Evolutionary conservation across 2,797 vertebrate species (phyloP).

Genomic region (Eulemur coronatus): DNA sequence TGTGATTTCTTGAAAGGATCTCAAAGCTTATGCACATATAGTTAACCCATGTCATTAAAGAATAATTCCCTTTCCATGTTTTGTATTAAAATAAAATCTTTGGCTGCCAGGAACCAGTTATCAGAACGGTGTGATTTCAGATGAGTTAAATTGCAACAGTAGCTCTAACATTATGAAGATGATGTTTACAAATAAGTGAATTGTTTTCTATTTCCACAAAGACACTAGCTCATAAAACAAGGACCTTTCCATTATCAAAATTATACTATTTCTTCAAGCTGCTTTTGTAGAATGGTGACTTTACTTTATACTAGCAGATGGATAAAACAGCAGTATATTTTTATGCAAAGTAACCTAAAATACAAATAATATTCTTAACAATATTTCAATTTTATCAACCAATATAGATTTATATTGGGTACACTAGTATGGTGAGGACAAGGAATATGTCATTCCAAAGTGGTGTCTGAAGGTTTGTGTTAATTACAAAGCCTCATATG

Average conservation of each 20-base stretch:
- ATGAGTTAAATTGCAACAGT: not conserved
- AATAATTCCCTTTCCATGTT: conserved; percentile 14
- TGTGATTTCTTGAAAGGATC: conserved; percentile 36
- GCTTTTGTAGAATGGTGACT: not conserved
- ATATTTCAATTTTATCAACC: not conserved
- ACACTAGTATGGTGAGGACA: not conserved
- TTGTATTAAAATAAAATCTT: conserved; percentile 17
- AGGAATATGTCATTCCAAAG: not conserved
- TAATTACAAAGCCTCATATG: not conserved
- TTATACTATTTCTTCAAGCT: conserved; percentile 35
- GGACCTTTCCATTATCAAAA: conserved; percentile 52
- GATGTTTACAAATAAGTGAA: conserved; percentile 38
- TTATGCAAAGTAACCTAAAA: conserved; percentile 24
- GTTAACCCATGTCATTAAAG: conserved; percentile 16
- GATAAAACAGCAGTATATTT: not conserved
- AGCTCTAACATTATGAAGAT: not conserved
- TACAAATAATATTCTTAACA: not conserved
- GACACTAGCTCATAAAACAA: conserved; percentile 8
- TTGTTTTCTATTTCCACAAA: conserved; percentile 26
- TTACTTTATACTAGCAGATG: not conserved
- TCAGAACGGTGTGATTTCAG: conserved; percentile 38
- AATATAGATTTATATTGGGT: not conserved
- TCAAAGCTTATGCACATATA: conserved; percentile 30
- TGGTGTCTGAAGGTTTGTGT: not conserved
- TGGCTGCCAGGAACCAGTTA: not conserved